Evolutionary conservation across 1,140 invertebrate species (phyloP), one percentile per base, ranked within the genome.

Genomic region (Drosophila pseudoananassae): DNA sequence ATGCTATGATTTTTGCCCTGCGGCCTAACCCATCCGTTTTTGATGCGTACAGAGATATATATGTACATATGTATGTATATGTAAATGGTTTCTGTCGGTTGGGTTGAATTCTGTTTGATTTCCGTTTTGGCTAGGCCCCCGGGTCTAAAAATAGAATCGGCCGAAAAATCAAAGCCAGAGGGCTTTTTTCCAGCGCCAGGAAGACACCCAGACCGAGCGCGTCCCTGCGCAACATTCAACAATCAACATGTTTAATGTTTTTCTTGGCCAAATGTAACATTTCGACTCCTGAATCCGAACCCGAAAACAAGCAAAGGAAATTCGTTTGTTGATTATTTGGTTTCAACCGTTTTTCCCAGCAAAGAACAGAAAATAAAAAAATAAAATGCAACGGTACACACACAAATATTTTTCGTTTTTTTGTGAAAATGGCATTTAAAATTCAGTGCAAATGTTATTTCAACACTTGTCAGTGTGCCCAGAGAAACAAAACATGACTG

Each of bases 401-500:
- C 8, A 31, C 15, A 33, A 45, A 46, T 27, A 66, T 66, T 68
- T 36, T 36, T 12, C 2, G 46, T 29, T 23, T 45, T 29, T 23
- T 27, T 31, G 12, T 6, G 12, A 15, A 53, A 61, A 78, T 71
- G 65, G 33, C 66, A 78, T 71, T 78, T 65, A 40, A 71, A 71
- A 78, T 77, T 52, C 76, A 77, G 65, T 71, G 59, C 46, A 78
- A 77, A 77, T 77, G 73, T 77, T 77, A 71, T 76, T 77, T 76
- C 69, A 76, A 77, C 75, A 77, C 75, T 76, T 55, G 58, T 75
- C 58, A 56, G 33, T 54, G 25, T 59, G 36, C 64, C 54, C 25
- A 69, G 27, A 64, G 20, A 36, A 60, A 68, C 33, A 68, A 70
- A 69, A 76, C 40, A 70, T 51, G 29, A 76, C 46, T 36, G 29